These are phyloP conservation scores for Pseudorectes ferrugineus DNA, from an alignment of 2,113 vertebrate species.

Conservation along the genomic window DNA sequence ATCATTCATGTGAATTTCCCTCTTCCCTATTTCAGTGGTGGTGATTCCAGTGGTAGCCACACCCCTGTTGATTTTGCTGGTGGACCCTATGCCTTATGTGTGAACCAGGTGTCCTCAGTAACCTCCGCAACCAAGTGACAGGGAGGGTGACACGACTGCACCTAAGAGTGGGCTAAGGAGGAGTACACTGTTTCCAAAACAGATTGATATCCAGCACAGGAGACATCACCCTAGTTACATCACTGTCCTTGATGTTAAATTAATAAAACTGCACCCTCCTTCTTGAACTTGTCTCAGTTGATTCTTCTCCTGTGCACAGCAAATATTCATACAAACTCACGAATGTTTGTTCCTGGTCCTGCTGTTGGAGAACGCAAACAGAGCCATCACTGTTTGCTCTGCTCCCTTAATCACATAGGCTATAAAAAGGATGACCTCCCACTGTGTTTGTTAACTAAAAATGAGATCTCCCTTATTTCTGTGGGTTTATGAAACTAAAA, in stretches of 20 bases:
- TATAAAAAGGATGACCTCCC: background rate
- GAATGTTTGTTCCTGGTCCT: background rate
- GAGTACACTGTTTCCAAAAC: background rate
- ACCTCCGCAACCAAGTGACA: background rate
- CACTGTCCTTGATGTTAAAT: background rate
- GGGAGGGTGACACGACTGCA: fast-evolving
- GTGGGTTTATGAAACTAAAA: background rate
- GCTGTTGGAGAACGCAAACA: background rate
- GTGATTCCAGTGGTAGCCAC: background rate
- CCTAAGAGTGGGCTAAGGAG: background rate
- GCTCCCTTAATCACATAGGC: background rate
- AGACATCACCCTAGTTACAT: background rate
- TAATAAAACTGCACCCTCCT: background rate
- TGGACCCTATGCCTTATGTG: background rate
- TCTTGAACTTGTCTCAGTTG: background rate
- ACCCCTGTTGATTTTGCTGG: background rate
- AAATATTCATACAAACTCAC: background rate
- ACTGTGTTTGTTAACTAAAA: background rate
- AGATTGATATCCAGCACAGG: background rate
- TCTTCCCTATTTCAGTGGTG: fast-evolving
- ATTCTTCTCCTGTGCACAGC: background rate
- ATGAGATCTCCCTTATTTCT: background rate
- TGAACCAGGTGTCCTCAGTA: background rate
- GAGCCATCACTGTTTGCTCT: background rate
- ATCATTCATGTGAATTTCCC: background rate